Evolutionary conservation across 2,888 invertebrate genomes (phyloP).

Genomic region (Drosophila hamatofila): DNA sequence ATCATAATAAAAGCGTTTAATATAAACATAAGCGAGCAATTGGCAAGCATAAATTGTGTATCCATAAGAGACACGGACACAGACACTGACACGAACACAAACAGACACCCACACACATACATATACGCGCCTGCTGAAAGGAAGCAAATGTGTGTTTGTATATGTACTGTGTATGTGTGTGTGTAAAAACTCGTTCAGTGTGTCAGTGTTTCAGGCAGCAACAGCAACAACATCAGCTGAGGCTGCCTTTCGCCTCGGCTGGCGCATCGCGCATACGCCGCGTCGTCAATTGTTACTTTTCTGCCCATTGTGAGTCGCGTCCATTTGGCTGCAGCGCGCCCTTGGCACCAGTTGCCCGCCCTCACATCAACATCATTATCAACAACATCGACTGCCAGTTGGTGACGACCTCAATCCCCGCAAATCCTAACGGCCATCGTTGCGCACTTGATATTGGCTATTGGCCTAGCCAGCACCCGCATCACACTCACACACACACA

Average conservation of each 20-base stretch:
- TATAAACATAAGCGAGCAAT: slow-evolving; percentile 64
- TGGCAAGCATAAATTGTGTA: slow-evolving; percentile 74
- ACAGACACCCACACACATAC: slow-evolving; percentile 17
- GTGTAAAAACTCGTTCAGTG: slow-evolving; percentile 75
- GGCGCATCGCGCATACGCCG: slow-evolving; percentile 74
- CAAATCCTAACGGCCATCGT: slow-evolving; percentile 55
- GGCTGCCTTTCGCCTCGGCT: slow-evolving; percentile 5
- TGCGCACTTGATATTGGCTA: slow-evolving; percentile 75
- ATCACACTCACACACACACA: slow-evolving; percentile 2
- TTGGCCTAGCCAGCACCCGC: slow-evolving; percentile 62
- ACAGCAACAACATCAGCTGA: slow-evolving; percentile 62
- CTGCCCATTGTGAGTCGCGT: slow-evolving; percentile 22
- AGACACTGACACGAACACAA: slow-evolving; percentile 32
- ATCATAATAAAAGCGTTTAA: slow-evolving; percentile 41
- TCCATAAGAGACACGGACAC: slow-evolving; percentile 66
- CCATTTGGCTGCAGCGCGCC: slow-evolving; percentile 46
- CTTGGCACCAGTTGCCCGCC: slow-evolving; percentile 68
- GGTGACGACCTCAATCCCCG: slow-evolving; percentile 49
- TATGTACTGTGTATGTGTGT: slow-evolving; percentile 11
- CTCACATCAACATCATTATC: slow-evolving; percentile 8
- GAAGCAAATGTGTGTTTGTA: slow-evolving; percentile 32
- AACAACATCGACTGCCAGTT: slow-evolving; percentile 4
- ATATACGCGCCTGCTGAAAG: slow-evolving; percentile 49
- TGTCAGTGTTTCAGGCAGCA: slow-evolving; percentile 73
- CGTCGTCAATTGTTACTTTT: slow-evolving; percentile 70